phyloP scores from a whole-genome alignment of 2,797 vertebrate genomes.

The Sebastes paucispinis region DNA sequence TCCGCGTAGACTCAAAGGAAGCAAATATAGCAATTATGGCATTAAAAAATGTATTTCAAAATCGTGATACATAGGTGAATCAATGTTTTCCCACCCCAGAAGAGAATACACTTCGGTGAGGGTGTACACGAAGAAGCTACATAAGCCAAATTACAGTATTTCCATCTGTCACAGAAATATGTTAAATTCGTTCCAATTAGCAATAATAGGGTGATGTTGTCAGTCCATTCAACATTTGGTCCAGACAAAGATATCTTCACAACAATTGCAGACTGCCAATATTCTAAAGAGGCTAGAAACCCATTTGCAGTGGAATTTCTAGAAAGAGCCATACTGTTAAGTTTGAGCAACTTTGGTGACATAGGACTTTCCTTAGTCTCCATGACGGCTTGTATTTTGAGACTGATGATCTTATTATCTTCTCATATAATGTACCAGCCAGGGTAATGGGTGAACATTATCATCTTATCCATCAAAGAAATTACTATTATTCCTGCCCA shows the following conservation, averaged over 20 bases:
- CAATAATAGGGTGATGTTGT: neutral
- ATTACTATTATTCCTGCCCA: neutral
- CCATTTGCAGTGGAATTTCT: neutral
- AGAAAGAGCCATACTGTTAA: neutral
- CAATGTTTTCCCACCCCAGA: neutral
- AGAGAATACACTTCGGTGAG: neutral
- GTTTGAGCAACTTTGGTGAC: neutral
- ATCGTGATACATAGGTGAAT: no score
- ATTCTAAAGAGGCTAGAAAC: neutral
- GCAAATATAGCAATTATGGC: no score
- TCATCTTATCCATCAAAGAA: neutral
- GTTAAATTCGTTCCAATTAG: neutral
- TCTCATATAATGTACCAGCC: neutral
- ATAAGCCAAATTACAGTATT: neutral
- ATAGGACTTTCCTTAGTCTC: neutral
- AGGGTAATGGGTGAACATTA: neutral
- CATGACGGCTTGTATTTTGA: neutral
- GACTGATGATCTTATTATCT: neutral
- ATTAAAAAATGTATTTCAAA: accelerated
- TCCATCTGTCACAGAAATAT: neutral
- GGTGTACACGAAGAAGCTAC: neutral
- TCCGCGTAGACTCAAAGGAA: no score
- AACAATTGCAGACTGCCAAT: neutral
- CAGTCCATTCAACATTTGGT: neutral
- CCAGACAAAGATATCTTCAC: neutral